phyloP scores from a whole-genome alignment of 2,113 vertebrate genomes.

The Malaclemys terrapin region DNA sequence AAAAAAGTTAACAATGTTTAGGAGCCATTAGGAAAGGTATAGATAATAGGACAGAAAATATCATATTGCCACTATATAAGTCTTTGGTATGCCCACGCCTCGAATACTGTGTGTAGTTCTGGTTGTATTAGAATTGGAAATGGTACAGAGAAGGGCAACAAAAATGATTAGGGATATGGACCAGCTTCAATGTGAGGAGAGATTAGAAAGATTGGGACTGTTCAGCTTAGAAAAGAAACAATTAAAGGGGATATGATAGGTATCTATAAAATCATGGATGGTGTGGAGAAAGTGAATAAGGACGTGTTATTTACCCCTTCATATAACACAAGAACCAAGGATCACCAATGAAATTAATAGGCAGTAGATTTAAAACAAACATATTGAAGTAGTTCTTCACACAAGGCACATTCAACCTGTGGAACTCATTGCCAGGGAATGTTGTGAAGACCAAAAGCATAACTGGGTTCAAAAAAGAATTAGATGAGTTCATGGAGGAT shows the following conservation, averaged over 20 bases:
- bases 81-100: not conserved
- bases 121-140: not conserved
- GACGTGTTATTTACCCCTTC: too few relatives aligned
- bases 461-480: not conserved
- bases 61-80: not conserved
- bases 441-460: not conserved
- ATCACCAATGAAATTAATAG: not conserved
- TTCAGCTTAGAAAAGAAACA: not conserved
- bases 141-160: not conserved
- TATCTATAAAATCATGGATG: not conserved
- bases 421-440: not conserved
- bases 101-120: not conserved
- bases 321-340: not conserved
- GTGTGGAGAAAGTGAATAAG: not conserved
- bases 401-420: too few relatives aligned
- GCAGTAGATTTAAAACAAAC: not conserved
- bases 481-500: not conserved
- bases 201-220: not conserved
- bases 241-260: not conserved
- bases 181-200: not conserved
- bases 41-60: not conserved
- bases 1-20: not conserved
- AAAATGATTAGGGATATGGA: not conserved
- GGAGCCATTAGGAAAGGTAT: not conserved
- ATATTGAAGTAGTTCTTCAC: not conserved